Percentiles rank a stretch among this genome's conserved stretches.
Evolutionary conservation across 2,113 vertebrate species (phyloP).

Genomic region (Anolis carolinensis): DNA sequence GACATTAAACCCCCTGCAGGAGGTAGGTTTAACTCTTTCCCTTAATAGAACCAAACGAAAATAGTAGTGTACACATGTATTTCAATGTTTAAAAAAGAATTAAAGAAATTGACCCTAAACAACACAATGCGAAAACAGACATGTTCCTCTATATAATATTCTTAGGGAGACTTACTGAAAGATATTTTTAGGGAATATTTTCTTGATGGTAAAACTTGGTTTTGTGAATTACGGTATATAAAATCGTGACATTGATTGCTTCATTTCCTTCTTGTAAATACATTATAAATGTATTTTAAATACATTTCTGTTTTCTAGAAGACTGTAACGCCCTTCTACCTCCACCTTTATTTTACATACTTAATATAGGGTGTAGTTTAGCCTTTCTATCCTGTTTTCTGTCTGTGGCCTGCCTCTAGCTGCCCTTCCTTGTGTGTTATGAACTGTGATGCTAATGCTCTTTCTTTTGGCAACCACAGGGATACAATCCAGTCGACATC

Average conservation of each 20-base stretch:
- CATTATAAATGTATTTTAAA: too few relatives aligned
- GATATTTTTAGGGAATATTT: too few relatives aligned
- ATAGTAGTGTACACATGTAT: neutral
- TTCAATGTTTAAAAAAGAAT: neutral
- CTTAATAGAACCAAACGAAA: neutral
- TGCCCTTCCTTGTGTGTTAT: fast-evolving
- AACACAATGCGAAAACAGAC: too few relatives aligned
- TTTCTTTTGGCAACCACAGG: neutral
- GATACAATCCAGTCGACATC: constrained; percentile 8
- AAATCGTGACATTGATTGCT: too few relatives aligned
- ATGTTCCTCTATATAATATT: too few relatives aligned
- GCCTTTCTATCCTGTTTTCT: neutral
- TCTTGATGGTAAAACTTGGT: too few relatives aligned
- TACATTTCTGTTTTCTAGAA: too few relatives aligned
- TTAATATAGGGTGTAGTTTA: neutral
- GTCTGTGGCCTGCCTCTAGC: neutral
- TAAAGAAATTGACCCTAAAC: too few relatives aligned
- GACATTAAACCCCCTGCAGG: neutral
- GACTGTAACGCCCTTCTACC: too few relatives aligned
- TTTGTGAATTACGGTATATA: too few relatives aligned
- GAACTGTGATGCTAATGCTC: neutral
- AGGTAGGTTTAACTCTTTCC: neutral
- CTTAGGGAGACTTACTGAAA: too few relatives aligned
- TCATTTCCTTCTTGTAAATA: too few relatives aligned
- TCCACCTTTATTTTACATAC: neutral